Percentiles rank a stretch among this genome's conserved stretches.
Evolutionary conservation across 1,140 invertebrate genomes (phyloP).

Genomic region (Drosophila triauraria): DNA sequence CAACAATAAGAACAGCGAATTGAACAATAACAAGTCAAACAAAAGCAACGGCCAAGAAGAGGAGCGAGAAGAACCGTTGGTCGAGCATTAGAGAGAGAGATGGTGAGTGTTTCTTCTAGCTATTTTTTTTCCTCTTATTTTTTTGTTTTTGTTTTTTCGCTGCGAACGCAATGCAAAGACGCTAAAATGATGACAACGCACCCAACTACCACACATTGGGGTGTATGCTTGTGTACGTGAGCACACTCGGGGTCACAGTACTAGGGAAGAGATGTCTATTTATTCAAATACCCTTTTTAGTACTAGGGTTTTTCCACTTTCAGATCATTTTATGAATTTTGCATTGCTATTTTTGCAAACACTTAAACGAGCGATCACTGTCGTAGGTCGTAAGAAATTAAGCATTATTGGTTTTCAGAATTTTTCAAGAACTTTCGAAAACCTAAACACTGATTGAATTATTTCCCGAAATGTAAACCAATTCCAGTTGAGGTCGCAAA

Average conservation of each 20-base stretch:
- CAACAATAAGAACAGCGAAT: conserved; percentile 6
- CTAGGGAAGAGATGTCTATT: not conserved
- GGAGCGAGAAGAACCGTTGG: conserved; percentile 37
- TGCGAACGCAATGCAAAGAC: conserved; percentile 43
- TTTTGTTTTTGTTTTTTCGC: conserved; percentile 35
- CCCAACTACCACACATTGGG: conserved; percentile 22
- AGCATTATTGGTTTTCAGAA: not conserved
- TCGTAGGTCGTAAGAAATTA: too few relatives aligned
- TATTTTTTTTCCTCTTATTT: not conserved
- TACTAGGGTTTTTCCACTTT: too few relatives aligned
- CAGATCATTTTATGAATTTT: too few relatives aligned
- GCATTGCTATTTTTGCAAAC: too few relatives aligned
- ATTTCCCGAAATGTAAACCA: not conserved
- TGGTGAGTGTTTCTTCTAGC: conserved; percentile 1
- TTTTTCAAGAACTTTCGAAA: not conserved
- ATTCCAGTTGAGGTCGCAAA: not conserved
- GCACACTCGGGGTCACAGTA: not conserved
- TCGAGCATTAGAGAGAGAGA: conserved; percentile 45
- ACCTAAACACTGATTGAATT: not conserved
- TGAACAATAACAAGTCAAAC: conserved; percentile 30
- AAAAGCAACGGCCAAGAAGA: conserved; percentile 21
- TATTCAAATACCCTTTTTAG: too few relatives aligned
- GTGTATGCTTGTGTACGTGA: conserved; percentile 9
- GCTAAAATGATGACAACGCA: conserved; percentile 50
- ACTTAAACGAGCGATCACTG: too few relatives aligned